Percentiles rank a stretch among this genome's conserved stretches.
Conservation (phyloP, 2,888 invertebrate genomes). For the Troilus luridus region DNA sequence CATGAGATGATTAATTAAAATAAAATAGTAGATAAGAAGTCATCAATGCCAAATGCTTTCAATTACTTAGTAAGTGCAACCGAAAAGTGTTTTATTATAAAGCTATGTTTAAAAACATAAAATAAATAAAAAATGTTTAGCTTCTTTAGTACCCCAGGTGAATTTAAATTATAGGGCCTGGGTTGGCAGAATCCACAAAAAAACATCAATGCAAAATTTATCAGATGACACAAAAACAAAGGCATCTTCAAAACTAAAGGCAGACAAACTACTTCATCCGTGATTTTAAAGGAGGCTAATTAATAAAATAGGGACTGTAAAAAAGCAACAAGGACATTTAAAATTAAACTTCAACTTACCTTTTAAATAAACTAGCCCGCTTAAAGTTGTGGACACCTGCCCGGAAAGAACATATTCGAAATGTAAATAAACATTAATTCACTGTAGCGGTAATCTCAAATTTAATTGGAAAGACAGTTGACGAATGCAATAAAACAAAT, state of each 20-base stretch:
- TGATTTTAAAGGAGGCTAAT: background rate
- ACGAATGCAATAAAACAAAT: background rate
- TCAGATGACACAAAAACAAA: background rate
- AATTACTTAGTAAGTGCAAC: background rate
- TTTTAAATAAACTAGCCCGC: constrained; percentile 21
- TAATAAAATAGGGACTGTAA: background rate
- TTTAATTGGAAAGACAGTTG: background rate
- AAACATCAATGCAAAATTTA: background rate
- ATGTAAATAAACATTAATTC: constrained; percentile 29
- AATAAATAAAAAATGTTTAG: too few species aligned
- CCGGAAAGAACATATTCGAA: constrained; percentile 46
- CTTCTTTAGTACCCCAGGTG: too few species aligned
- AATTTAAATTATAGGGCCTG: background rate
- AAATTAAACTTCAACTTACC: constrained; percentile 25
- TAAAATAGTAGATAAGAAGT: background rate
- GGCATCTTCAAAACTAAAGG: background rate
- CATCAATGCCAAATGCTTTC: background rate
- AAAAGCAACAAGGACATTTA: background rate
- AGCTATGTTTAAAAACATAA: background rate
- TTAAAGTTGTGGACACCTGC: constrained; percentile 42
- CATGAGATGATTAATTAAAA: background rate
- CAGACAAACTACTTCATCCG: background rate
- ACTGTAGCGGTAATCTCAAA: background rate
- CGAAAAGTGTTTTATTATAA: background rate
- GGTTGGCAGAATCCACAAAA: background rate